These are phyloP conservation scores for Catostylus mosaicus DNA, from an alignment of 30 jellyfish, hydroid and myxozoan genomes.

Conservation along the genomic window DNA sequence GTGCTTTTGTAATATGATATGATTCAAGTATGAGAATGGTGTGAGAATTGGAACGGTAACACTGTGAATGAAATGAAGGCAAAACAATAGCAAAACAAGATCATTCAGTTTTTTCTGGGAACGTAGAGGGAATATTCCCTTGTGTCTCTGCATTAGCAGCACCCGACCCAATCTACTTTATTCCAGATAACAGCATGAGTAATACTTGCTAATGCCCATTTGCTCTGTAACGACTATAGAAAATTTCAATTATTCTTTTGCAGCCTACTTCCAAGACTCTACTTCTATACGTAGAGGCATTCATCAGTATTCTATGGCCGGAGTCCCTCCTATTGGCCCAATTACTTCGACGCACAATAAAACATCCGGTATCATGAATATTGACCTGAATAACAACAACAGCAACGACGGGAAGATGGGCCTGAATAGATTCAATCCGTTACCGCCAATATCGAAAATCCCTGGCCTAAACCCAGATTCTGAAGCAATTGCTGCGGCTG, in stretches of 20 bases:
- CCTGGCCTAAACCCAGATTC: constrained; percentile 98
- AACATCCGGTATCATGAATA: not conserved
- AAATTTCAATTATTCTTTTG: not conserved
- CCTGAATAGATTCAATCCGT: constrained; percentile 33
- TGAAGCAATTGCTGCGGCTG: constrained; percentile 75
- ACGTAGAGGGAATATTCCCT: too few species aligned
- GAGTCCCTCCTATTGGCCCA: constrained; percentile 41
- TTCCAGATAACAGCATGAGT: too few species aligned
- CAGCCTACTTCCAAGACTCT: not conserved
- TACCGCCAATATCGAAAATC: constrained; percentile 75
- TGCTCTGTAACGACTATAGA: too few species aligned
- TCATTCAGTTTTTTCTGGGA: too few species aligned
- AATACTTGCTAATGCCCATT: too few species aligned
- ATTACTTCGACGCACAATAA: constrained; percentile 10
- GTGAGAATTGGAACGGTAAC: too few species aligned
- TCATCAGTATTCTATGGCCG: constrained; percentile 47
- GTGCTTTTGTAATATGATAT: too few species aligned
- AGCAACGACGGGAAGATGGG: constrained; percentile 7
- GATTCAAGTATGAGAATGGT: too few species aligned
- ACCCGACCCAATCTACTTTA: too few species aligned
- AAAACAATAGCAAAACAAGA: too few species aligned
- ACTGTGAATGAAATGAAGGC: too few species aligned
- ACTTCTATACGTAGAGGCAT: constrained; percentile 17
- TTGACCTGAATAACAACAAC: not conserved
- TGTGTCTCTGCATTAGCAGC: too few species aligned